Evolutionary conservation across 2,797 vertebrate genomes (phyloP), one percentile per base, ranked within the genome.

Genomic region (Syncerus caffer): DNA sequence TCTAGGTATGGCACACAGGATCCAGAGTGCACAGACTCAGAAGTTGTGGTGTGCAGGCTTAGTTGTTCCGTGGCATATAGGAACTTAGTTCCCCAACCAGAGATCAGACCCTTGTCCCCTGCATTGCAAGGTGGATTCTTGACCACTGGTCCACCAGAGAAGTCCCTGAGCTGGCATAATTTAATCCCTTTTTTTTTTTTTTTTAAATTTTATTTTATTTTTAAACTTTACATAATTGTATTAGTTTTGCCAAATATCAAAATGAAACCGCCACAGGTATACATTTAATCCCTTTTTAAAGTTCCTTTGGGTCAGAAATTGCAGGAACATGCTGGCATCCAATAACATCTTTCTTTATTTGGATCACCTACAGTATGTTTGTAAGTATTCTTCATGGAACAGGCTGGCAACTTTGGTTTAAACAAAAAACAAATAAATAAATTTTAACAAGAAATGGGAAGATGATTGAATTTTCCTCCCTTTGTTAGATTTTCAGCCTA

Each of bases 101-200:
- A 74, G 38, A 42, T 25, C 67, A 74, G 42, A 42, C 6, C 67
- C 67, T 42, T 74, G 21, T 14, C 67, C 34, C 21, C 67, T 74
- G 38, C 67, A 14, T 74, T 74, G 38, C 67, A 42, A 74, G 23
- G 38, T 42, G 11, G 21, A 42, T 74, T 74, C 19, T 74, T 74
- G 38, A 23, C 11, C 34, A 42, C 12, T 42, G 67, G 10, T 13
- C 67, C 67, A 74, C 67, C 10, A 23, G 34, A 34, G 67, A 74
- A 42, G 67, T 25, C 19, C 34, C 67, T 42, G 34, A 74, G 67
- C 51, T 50, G 79, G 67, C 3, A 11, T 27, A 7, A 47, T 89
- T 76, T 51, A n/a, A 96, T 47, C 23, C 47, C 53, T 82, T 90
- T 64, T n/a, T 94, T n/a, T n/a, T n/a, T n/a, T n/a, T n/a, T n/a